Evolutionary conservation across 23 tunicate genomes (phyloP).

Genomic region (Clavelina lepadiformis): DNA sequence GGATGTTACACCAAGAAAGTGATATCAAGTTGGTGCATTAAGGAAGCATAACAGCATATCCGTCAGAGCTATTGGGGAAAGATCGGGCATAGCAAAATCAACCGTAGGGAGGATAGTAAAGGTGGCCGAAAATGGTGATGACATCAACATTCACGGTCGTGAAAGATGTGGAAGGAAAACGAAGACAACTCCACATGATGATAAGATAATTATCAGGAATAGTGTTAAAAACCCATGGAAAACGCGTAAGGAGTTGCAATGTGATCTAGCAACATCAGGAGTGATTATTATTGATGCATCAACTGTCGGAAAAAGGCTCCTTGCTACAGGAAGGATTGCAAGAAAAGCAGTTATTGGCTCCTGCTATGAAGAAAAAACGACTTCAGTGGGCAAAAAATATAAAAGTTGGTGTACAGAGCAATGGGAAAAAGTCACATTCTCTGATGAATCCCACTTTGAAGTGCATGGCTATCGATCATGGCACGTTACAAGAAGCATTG

Average conservation of each 20-base stretch:
- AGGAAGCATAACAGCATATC: too few species aligned
- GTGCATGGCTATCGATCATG: not conserved
- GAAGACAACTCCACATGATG: constrained; percentile 9
- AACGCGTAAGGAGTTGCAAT: not conserved
- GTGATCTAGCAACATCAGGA: not conserved
- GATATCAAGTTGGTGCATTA: too few species aligned
- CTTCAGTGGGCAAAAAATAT: not conserved
- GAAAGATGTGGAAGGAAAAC: too few species aligned
- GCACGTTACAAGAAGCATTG: not conserved
- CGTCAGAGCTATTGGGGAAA: too few species aligned
- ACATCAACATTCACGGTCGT: not conserved
- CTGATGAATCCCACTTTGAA: not conserved
- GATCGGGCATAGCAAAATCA: not conserved
- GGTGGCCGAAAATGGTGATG: not conserved
- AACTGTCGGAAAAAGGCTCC: not conserved
- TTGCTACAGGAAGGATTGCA: not conserved
- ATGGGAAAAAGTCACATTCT: not conserved
- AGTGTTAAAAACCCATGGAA: constrained; percentile 1
- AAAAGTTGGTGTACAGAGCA: not conserved
- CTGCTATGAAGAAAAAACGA: not conserved
- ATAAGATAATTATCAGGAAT: not conserved
- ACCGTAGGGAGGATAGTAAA: constrained; percentile 6
- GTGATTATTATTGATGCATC: constrained; percentile 2
- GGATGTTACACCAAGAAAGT: too few species aligned
- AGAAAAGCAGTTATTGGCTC: not conserved